Evolutionary conservation across 2,113 vertebrate genomes (phyloP).

Genomic region (Sceloporus undulatus): DNA sequence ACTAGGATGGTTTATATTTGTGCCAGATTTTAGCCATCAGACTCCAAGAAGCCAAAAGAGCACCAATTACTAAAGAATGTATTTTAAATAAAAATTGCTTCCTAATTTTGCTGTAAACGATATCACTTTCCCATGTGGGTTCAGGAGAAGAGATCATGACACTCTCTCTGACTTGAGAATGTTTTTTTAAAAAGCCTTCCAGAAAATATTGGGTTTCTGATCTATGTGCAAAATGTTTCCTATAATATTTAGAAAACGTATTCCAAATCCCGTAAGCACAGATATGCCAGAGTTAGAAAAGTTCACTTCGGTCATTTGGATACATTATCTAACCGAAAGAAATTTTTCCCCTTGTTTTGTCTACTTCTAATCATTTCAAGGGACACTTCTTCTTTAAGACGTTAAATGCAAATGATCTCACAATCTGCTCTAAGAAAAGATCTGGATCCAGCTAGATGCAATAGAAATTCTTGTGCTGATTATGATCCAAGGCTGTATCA

Average conservation of each 20-base stretch:
- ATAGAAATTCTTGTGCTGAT: neutral
- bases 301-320: slow-evolving; percentile 34
- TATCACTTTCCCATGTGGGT: slow-evolving; percentile 30
- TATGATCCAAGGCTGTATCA: slow-evolving; percentile 6
- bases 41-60: slow-evolving; percentile 27
- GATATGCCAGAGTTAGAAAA: slow-evolving; percentile 36
- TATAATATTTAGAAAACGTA: slow-evolving; percentile 29
- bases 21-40: neutral
- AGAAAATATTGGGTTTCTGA: slow-evolving; percentile 32
- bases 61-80: slow-evolving; percentile 33
- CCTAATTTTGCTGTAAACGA: slow-evolving; percentile 51
- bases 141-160: slow-evolving; percentile 26
- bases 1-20: neutral
- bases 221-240: slow-evolving; percentile 32
- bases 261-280: slow-evolving; percentile 29
- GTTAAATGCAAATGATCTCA: neutral
- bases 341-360: slow-evolving; percentile 31
- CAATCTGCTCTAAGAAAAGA: neutral
- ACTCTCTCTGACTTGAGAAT: slow-evolving; percentile 38
- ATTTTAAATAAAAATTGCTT: slow-evolving; percentile 56
- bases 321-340: slow-evolving; percentile 22
- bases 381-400: slow-evolving; percentile 5
- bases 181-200: slow-evolving; percentile 26
- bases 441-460: neutral
- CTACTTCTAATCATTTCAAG: slow-evolving; percentile 30